Conservation (phyloP, 2,888 invertebrate species). For the Gryllus longicercus region DNA sequence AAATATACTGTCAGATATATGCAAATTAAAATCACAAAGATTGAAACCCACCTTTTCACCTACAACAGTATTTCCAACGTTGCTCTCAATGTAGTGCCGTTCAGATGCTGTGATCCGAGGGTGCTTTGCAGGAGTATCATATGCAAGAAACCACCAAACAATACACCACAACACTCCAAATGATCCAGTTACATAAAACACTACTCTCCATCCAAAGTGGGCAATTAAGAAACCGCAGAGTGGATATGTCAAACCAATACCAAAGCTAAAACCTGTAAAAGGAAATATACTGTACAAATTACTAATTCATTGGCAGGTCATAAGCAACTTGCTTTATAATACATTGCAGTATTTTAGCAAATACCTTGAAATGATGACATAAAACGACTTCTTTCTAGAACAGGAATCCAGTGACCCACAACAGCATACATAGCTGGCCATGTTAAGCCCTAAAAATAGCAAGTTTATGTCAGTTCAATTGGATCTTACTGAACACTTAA, state of each 20-base stretch:
- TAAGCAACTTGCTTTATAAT: too few relatives aligned
- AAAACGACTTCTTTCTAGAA: constrained; percentile 66
- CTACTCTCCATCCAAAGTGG: constrained; percentile 63
- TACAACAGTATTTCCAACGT: constrained; percentile 55
- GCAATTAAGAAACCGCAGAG: constrained; percentile 67
- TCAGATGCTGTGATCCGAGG: constrained; percentile 64
- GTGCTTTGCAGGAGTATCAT: constrained; percentile 64
- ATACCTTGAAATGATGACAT: constrained; percentile 72
- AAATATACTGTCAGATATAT: neutral
- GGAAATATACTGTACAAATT: neutral
- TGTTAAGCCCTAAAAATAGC: constrained; percentile 56
- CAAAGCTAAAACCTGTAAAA: constrained; percentile 63
- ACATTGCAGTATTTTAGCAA: neutral
- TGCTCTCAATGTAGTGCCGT: constrained; percentile 62
- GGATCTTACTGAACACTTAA: too few relatives aligned
- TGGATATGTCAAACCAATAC: constrained; percentile 68
- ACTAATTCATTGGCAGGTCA: neutral
- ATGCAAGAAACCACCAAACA: constrained; percentile 66
- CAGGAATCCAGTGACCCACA: constrained; percentile 69
- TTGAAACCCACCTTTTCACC: constrained; percentile 46
- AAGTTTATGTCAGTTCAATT: too few relatives aligned
- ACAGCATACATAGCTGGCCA: constrained; percentile 75
- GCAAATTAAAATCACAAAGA: neutral
- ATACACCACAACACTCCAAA: constrained; percentile 63
- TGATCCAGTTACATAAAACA: constrained; percentile 67